A percentile compares a stretch with the other conserved stretches of the same genome.
phyloP scores from a whole-genome alignment of 2,888 invertebrate species.

The Leptinotarsa rubiginosa region DNA sequence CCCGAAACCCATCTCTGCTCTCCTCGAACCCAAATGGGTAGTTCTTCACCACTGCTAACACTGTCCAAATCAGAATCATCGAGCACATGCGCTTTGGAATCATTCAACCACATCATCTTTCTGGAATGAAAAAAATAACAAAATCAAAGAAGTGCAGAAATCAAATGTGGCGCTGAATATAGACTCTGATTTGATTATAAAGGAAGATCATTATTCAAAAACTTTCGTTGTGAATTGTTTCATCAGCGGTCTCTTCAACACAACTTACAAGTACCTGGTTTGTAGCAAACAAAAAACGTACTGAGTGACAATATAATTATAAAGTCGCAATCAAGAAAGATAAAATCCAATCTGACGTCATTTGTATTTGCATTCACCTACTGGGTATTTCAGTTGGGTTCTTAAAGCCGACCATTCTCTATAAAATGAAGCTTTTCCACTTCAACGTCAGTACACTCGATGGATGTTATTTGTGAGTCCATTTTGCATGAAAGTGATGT shows the following conservation, averaged over 20 bases:
- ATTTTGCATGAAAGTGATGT: too few species aligned
- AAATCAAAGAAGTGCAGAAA: too few species aligned
- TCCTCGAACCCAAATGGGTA: constrained; percentile 81
- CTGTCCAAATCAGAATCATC: constrained; percentile 63
- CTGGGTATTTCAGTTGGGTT: not conserved
- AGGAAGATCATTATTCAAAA: too few species aligned
- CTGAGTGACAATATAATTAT: constrained; percentile 2
- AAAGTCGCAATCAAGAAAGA: not conserved
- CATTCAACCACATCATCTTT: constrained; percentile 60
- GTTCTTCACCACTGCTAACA: constrained; percentile 74
- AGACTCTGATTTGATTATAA: too few species aligned
- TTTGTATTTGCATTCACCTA: not conserved
- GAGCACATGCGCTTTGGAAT: constrained; percentile 48
- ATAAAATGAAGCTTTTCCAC: not conserved
- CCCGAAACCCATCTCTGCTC: constrained; percentile 86
- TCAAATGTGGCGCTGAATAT: too few species aligned
- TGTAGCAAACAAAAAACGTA: not conserved
- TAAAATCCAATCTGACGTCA: not conserved
- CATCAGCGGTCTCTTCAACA: constrained; percentile 1
- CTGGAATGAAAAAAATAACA: constrained; percentile 30
- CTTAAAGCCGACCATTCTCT: not conserved
- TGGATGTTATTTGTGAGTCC: too few species aligned
- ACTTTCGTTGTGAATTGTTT: too few species aligned
- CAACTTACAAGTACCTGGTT: not conserved
- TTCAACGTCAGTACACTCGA: too few species aligned